phyloP scores from a whole-genome alignment of 2,113 vertebrate species.

The Diadophis punctatus region DNA sequence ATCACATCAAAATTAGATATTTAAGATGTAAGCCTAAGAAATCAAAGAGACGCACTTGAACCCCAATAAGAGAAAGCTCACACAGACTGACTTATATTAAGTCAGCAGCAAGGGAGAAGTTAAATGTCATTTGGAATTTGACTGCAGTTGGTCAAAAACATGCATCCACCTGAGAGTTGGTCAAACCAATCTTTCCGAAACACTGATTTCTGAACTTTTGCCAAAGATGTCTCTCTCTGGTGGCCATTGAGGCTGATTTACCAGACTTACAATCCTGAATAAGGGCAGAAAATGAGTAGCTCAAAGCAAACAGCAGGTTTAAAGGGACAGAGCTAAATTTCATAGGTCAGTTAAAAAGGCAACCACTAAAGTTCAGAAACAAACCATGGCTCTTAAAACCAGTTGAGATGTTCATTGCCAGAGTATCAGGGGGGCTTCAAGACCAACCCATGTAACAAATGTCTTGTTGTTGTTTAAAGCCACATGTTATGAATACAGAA shows the following conservation, averaged over 20 bases:
- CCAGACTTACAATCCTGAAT: slow-evolving; percentile 50
- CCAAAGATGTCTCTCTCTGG: slow-evolving; percentile 60
- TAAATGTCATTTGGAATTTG: slow-evolving; percentile 63
- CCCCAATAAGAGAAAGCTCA: slow-evolving; percentile 41
- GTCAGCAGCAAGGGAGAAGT: slow-evolving; percentile 49
- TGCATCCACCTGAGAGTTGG: slow-evolving; percentile 57
- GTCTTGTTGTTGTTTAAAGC: background rate
- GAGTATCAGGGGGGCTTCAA: background rate
- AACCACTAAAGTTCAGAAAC: slow-evolving; percentile 26
- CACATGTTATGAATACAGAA: background rate
- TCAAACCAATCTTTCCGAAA: slow-evolving; percentile 68
- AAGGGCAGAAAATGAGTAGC: slow-evolving; percentile 53
- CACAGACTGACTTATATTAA: fast-evolving
- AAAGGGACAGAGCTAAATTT: slow-evolving; percentile 49
- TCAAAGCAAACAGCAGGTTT: slow-evolving; percentile 6
- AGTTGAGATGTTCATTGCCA: background rate
- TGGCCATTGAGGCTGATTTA: slow-evolving; percentile 54
- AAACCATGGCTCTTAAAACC: background rate
- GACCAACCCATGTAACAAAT: background rate
- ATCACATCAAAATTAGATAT: background rate
- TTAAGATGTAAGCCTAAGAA: background rate
- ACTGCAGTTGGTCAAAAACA: slow-evolving; percentile 58
- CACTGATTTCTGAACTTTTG: slow-evolving; percentile 66
- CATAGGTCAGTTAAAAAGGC: slow-evolving; percentile 48
- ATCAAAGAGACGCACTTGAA: slow-evolving; percentile 25